Base-by-base conservation (phyloP, 2,888 invertebrate species). In the Nymphalis c-album region DNA sequence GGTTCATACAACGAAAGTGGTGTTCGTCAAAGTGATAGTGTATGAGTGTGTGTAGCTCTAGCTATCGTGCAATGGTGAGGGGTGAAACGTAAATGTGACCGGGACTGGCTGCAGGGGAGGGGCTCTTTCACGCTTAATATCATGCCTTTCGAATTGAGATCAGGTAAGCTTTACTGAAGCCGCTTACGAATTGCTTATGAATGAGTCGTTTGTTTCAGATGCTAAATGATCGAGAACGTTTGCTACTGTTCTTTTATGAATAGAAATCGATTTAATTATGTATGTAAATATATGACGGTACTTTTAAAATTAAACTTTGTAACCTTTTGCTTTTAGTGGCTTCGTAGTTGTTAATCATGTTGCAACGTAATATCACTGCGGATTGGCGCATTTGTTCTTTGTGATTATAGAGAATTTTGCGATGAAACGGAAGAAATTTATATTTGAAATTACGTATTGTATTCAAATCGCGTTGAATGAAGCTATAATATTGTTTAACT, bases 141-240 rank as follows among this genome's bases (percentile, higher is more conserved):
- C 85, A 91, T 91, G 91, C 91, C 91, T 80, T 91, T 87, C 87
- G 91, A 91, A 79, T 78, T 83, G 84, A 88, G 90, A 91, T 83
- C 91, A 91, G 91, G 91, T 91, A 81, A 87, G 87, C 79, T 80
- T 85, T 83, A 80, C 57, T 57, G 55, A 78, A 81, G 75, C 67
- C 59, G 68, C 58, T 73, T 63, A 61, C 64, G 47, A 58, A 40
- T 63, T 60, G 63, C 65, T 59, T 61, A 62, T 65, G 69, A 69
- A 69, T 64, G 67, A 22, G 55, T 8, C 51, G 48, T 61, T 50
- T 66, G 18, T 53, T 71, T 64, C 60, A 60, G 69, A 45, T 45
- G 57, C 48, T 35, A 55, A 45, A 58, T 63, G 58, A 58, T 58
- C 47, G 48, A n/a, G 13, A 31, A 40, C 18, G 26, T 48, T 40